Percentiles rank a stretch among this genome's conserved stretches.
Evolutionary conservation across 2,113 vertebrate species (phyloP).

Genomic region (Hypomesus transpacificus): DNA sequence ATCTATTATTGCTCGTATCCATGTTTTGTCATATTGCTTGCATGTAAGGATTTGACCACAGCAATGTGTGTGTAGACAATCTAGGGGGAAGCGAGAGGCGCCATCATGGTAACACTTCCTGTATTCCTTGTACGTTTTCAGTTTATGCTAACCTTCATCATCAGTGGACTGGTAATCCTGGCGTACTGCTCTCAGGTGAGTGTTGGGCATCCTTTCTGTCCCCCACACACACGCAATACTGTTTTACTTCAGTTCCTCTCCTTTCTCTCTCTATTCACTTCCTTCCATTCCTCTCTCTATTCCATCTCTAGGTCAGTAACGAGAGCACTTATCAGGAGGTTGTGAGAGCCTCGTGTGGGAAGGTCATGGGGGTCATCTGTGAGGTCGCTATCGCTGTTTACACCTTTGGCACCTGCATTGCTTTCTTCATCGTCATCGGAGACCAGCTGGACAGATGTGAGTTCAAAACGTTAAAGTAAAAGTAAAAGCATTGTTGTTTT

Average conservation of each 20-base stretch:
- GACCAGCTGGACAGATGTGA: conserved; percentile 96
- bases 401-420: conserved; percentile 95
- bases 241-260: neutral
- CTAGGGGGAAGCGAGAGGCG: neutral
- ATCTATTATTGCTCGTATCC: no score
- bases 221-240: neutral
- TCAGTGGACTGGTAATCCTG: conserved; percentile 90
- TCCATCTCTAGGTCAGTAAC: conserved; percentile 76
- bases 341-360: conserved; percentile 89
- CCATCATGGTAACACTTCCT: neutral
- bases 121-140: conserved; percentile 53
- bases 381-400: conserved; percentile 90
- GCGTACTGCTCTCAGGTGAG: conserved; percentile 92
- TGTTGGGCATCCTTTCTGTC: conserved; percentile 11
- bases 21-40: no score
- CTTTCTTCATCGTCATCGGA: conserved; percentile 97
- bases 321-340: conserved; percentile 96
- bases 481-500: neutral
- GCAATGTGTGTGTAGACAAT: neutral
- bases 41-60: neutral
- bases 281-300: neutral
- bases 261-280: neutral
- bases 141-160: conserved; percentile 94
- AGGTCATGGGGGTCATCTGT: conserved; percentile 81
- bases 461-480: conserved; percentile 34